Conservation (phyloP, 1,140 invertebrate species). For the Marisa cornuarietis region DNA sequence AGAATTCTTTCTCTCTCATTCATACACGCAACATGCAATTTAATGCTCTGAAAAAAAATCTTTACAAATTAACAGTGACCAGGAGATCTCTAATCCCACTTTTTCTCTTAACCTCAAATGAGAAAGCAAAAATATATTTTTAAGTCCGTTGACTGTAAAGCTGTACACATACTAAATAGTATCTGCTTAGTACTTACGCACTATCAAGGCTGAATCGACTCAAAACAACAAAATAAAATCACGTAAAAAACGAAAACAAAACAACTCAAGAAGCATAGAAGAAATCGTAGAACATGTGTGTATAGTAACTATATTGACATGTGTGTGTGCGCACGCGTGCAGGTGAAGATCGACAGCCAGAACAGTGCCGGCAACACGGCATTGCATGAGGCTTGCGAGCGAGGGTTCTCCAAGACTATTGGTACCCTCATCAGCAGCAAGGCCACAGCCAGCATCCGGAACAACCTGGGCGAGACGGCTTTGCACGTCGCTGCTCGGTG, state of each 20-base stretch:
- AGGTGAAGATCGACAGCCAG: slow-evolving; percentile 39
- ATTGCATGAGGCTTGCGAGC: slow-evolving; percentile 62
- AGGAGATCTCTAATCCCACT: no score
- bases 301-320: background rate
- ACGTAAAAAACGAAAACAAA: no score
- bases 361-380: slow-evolving; percentile 59
- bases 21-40: no score
- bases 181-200: no score
- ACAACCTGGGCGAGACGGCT: slow-evolving; percentile 49
- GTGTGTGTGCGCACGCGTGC: background rate
- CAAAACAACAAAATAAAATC: no score
- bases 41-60: no score
- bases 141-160: no score
- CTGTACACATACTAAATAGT: no score
- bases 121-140: no score
- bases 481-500: slow-evolving; percentile 54
- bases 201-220: no score
- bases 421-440: slow-evolving; percentile 48
- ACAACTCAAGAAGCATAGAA: background rate
- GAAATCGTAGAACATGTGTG: background rate
- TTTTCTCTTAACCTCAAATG: no score
- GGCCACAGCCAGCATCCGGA: slow-evolving; percentile 51
- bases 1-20: background rate
- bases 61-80: no score
- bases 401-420: slow-evolving; percentile 52